Conservation (phyloP, 1,140 invertebrate genomes). For the Lethocerus indicus region DNA sequence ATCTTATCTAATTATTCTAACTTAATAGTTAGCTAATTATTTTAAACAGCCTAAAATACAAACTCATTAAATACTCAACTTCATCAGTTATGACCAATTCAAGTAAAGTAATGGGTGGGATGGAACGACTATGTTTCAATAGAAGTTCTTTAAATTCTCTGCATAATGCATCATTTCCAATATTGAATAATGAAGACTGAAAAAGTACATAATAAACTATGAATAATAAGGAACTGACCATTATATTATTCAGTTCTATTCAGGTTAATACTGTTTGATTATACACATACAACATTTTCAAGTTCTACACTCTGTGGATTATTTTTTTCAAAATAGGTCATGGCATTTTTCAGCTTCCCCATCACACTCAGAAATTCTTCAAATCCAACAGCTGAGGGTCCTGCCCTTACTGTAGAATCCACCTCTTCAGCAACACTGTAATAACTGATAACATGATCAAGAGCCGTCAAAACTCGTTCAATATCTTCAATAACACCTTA, state of each 20-base stretch:
- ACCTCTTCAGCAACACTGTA: slow-evolving; percentile 79
- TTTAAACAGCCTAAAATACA: too few species aligned
- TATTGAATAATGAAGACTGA: slow-evolving; percentile 51
- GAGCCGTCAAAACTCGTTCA: slow-evolving; percentile 53
- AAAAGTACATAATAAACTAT: slow-evolving; percentile 19
- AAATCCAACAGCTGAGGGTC: slow-evolving; percentile 44
- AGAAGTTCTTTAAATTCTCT: slow-evolving; percentile 77
- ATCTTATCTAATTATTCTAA: too few species aligned
- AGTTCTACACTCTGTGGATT: slow-evolving; percentile 87
- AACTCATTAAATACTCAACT: too few species aligned
- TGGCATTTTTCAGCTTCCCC: slow-evolving; percentile 68
- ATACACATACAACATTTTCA: slow-evolving; percentile 64
- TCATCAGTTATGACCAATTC: slow-evolving; percentile 76
- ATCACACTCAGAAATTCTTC: slow-evolving; percentile 63
- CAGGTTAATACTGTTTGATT: neutral
- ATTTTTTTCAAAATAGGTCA: slow-evolving; percentile 82
- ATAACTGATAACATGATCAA: slow-evolving; percentile 79
- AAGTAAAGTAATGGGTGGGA: slow-evolving; percentile 66
- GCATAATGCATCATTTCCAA: slow-evolving; percentile 57
- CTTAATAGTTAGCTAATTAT: too few species aligned
- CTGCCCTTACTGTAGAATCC: slow-evolving; percentile 58
- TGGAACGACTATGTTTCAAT: slow-evolving; percentile 66
- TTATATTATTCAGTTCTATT: neutral
- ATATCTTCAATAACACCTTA: slow-evolving; percentile 36
- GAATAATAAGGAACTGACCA: neutral